Percentiles rank a stretch among this genome's conserved stretches.
Evolutionary conservation across 2,888 invertebrate genomes (phyloP).

Genomic region (Drosophila kambysellisi): DNA sequence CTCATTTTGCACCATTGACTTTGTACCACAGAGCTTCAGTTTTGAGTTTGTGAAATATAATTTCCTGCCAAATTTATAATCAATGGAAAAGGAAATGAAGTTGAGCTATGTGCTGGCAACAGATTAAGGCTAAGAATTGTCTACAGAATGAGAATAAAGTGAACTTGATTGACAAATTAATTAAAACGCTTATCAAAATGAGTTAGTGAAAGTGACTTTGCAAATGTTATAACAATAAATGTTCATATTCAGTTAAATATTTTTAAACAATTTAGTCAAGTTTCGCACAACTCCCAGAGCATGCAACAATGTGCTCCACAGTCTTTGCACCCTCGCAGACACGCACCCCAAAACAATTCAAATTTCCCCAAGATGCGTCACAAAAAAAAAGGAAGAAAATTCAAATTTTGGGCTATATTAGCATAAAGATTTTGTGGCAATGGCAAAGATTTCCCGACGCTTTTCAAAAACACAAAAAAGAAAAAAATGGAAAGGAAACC

Average conservation of each 20-base stretch:
- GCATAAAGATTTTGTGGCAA: constrained; percentile 57
- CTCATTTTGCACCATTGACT: neutral
- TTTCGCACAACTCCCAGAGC: constrained; percentile 1
- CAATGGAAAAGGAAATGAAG: constrained; percentile 42
- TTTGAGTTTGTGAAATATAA: constrained; percentile 48
- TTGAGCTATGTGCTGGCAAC: constrained; percentile 24
- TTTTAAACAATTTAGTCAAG: neutral
- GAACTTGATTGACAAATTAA: neutral
- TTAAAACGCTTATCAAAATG: neutral
- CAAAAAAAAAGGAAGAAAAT: constrained; percentile 12
- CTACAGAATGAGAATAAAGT: neutral
- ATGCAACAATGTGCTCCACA: constrained; percentile 16
- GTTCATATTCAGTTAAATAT: neutral
- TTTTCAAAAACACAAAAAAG: neutral
- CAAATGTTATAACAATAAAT: neutral
- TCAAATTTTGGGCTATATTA: constrained; percentile 52
- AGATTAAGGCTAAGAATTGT: neutral
- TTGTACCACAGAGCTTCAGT: constrained; percentile 4
- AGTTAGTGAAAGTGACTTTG: neutral
- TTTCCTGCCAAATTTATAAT: constrained; percentile 49
- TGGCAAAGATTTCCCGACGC: constrained; percentile 30
- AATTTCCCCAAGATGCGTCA: constrained; percentile 2
- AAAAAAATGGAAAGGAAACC: neutral
- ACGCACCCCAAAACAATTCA: neutral
- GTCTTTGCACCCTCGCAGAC: constrained; percentile 1